Conservation (phyloP, 2,888 invertebrate genomes). For the Pyralis farinalis region DNA sequence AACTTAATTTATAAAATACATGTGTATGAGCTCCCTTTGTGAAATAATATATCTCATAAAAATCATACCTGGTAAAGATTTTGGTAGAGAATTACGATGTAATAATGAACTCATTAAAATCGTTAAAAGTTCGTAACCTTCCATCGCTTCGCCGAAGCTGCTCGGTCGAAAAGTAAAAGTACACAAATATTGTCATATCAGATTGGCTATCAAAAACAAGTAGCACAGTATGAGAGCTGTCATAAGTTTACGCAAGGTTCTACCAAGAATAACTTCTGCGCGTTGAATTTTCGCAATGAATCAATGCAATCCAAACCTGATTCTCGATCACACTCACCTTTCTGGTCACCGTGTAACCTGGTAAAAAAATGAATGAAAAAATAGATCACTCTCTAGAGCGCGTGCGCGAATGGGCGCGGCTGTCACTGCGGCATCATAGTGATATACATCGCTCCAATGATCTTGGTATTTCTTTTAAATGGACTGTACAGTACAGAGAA, state of each 20-base stretch:
- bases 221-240: constrained; percentile 15
- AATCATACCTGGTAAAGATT: too few species aligned
- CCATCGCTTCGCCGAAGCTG: neutral
- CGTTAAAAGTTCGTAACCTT: neutral
- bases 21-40: too few species aligned
- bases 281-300: constrained; percentile 21
- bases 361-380: constrained; percentile 33
- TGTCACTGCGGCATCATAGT: constrained; percentile 18
- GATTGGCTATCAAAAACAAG: constrained; percentile 15
- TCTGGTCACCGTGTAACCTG: constrained; percentile 29
- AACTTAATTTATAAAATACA: too few species aligned
- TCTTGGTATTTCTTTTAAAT: constrained; percentile 1
- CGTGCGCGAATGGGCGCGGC: constrained; percentile 55
- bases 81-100: too few species aligned
- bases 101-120: too few species aligned
- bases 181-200: constrained; percentile 10
- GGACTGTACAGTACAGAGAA: too few species aligned
- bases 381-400: constrained; percentile 35
- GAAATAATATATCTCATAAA: too few species aligned
- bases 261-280: constrained; percentile 15
- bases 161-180: constrained; percentile 2
- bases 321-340: constrained; percentile 20
- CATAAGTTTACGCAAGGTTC: constrained; percentile 18
- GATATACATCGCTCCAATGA: neutral
- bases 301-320: constrained; percentile 22